Percentiles rank a stretch among this genome's conserved stretches.
Conservation (phyloP, 2,797 vertebrate genomes). For the Champsocephalus gunnari region DNA sequence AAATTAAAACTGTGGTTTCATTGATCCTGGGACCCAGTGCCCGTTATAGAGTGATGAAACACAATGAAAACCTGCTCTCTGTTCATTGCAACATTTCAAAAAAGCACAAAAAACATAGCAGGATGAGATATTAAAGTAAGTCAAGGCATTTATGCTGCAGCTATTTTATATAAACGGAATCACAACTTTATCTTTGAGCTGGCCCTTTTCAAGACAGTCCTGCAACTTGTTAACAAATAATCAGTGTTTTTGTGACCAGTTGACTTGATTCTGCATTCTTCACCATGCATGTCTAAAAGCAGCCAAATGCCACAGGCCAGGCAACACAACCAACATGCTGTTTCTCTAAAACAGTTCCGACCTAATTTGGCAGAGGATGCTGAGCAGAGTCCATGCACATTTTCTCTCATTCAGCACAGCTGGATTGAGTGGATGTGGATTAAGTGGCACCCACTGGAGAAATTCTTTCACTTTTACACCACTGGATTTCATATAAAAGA, state of each 20-base stretch:
- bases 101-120: constrained; percentile 27
- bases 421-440: constrained; percentile 14
- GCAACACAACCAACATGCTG: constrained; percentile 20
- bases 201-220: neutral
- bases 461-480: constrained; percentile 5
- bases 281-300: neutral
- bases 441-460: constrained; percentile 7
- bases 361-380: constrained; percentile 27
- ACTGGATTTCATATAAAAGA: neutral
- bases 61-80: constrained; percentile 52
- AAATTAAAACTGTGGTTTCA: constrained; percentile 61
- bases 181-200: constrained; percentile 2
- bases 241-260: constrained; percentile 19
- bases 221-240: constrained; percentile 8
- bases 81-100: constrained; percentile 38
- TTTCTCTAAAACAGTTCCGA: constrained; percentile 25
- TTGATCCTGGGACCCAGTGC: constrained; percentile 48
- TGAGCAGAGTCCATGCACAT: constrained; percentile 26
- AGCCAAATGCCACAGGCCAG: constrained; percentile 26
- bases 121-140: constrained; percentile 15
- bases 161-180: constrained; percentile 13
- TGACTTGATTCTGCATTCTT: constrained; percentile 28
- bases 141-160: constrained; percentile 11
- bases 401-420: constrained; percentile 15
- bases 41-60: constrained; percentile 76